Conservation (phyloP, 2,888 invertebrate genomes). For the Metellina segmentata region DNA sequence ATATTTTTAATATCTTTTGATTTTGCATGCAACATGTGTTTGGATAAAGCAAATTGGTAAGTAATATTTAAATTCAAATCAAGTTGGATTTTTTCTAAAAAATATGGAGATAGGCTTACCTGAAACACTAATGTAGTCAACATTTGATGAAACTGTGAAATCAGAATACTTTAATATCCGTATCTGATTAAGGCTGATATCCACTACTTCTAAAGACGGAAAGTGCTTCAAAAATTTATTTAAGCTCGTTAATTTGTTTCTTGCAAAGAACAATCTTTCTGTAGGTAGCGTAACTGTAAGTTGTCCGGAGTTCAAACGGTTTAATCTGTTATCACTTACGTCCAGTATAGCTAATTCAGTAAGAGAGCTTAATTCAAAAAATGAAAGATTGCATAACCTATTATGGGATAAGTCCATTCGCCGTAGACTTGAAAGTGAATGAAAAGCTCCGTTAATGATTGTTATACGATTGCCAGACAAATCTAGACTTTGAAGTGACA, state of each 20-base stretch:
- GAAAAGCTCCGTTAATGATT: slow-evolving; percentile 44
- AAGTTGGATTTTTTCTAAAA: not conserved
- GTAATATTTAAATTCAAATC: no score
- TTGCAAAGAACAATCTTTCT: slow-evolving; percentile 45
- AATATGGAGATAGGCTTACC: slow-evolving; percentile 35
- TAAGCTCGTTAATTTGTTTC: slow-evolving; percentile 46
- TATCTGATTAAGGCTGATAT: slow-evolving; percentile 61
- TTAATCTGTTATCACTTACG: slow-evolving; percentile 52
- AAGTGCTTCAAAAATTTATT: slow-evolving; percentile 55
- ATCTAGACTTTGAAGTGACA: slow-evolving; percentile 50
- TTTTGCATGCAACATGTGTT: no score
- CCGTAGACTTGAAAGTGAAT: slow-evolving; percentile 21
- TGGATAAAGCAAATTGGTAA: no score
- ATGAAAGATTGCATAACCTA: slow-evolving; percentile 39
- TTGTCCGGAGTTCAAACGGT: slow-evolving; percentile 5
- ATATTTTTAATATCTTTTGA: no score
- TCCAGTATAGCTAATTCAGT: slow-evolving; percentile 55
- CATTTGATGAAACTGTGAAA: slow-evolving; percentile 11
- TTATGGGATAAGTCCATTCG: slow-evolving; percentile 60
- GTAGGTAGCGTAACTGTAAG: slow-evolving; percentile 20
- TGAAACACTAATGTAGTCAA: slow-evolving; percentile 67
- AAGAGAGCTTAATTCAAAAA: slow-evolving; percentile 47
- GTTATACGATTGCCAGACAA: slow-evolving; percentile 60
- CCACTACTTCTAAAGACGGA: slow-evolving; percentile 46
- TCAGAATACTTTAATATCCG: slow-evolving; percentile 33